Conservation (phyloP, 2,113 vertebrate genomes). For the Colinus virginianus region DNA sequence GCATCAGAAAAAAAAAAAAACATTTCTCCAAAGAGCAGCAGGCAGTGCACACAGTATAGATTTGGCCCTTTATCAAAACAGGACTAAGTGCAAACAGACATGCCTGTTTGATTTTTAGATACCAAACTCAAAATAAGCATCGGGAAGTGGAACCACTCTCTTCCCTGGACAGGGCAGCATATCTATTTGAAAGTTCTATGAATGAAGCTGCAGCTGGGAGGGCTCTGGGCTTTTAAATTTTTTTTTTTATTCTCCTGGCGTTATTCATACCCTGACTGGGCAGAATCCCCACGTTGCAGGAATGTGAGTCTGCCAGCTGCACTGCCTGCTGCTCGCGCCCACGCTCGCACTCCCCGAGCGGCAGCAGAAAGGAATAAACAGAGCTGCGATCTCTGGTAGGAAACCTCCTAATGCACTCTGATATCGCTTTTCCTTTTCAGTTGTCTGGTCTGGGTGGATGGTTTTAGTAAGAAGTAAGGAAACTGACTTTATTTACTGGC, state of each 20-base stretch:
- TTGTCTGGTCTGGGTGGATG: slow-evolving; percentile 52
- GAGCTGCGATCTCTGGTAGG: not conserved
- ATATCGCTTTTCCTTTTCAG: slow-evolving; percentile 33
- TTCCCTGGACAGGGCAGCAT: not conserved
- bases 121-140: slow-evolving; percentile 31
- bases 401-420: slow-evolving; percentile 14
- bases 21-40: not conserved
- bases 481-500: slow-evolving; percentile 20
- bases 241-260: not conserved
- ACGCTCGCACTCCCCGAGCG: not conserved
- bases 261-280: not conserved
- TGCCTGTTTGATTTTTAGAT: not conserved
- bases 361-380: slow-evolving; percentile 42
- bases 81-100: not conserved
- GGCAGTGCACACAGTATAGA: not conserved
- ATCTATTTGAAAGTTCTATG: not conserved
- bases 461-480: slow-evolving; percentile 10
- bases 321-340: not conserved
- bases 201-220: not conserved
- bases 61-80: not conserved
- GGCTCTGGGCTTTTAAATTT: not conserved
- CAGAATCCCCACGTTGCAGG: not conserved
- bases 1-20: not conserved
- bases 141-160: not conserved
- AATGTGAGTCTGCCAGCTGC: not conserved